Base-by-base conservation (phyloP, 2,888 invertebrate species). In the Apamea crenata region DNA sequence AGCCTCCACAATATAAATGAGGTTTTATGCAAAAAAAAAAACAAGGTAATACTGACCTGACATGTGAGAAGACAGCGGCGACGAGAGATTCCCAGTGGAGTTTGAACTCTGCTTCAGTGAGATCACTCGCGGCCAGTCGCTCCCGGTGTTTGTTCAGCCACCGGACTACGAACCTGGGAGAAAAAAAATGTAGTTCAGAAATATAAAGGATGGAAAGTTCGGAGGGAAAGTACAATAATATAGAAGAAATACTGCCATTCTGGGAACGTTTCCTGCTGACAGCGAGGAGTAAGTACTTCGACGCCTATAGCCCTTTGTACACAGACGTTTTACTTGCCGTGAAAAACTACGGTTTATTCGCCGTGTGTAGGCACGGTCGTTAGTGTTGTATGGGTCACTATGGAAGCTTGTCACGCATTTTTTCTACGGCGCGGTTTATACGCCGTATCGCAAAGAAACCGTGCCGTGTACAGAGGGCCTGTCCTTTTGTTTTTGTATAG, bases 101-200 rank as follows among this genome's bases (percentile, higher is more conserved):
- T 80, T 97, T 97, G 71, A 97, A 94, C 86, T 98, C 97, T 0
- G 94, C 95, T 16, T 96, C 96, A 0, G 92, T 92, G 10, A 97
- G 90, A 0, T 95, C 96, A 86, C 97, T 97, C 85, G 95, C 92
- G 86, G 94, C 94, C 66, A 96, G 78, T 50, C 97, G 96, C 74
- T 97, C 97, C 83, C 97, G 97, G 91, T 99, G 98, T 89, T 98
- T 97, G 82, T 98, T 97, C 81, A 99, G 93, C 99, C 99, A 99
- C 25, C 97, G 97, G 80, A 98, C 98, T 66, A 98, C 97, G 91
- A 98, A 98, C 73, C 98, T 98, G 89, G 0, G 67, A 72, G 0
- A 53, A 32, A 59, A 44, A 8, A n/a, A 12, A 25, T 25, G 16
- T n/a, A 1, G 4, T 36, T 66, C 10, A 53, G 12, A 63, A 50